Evolutionary conservation across 2,797 vertebrate genomes (phyloP).

Genomic region (Ammospiza maritima): DNA sequence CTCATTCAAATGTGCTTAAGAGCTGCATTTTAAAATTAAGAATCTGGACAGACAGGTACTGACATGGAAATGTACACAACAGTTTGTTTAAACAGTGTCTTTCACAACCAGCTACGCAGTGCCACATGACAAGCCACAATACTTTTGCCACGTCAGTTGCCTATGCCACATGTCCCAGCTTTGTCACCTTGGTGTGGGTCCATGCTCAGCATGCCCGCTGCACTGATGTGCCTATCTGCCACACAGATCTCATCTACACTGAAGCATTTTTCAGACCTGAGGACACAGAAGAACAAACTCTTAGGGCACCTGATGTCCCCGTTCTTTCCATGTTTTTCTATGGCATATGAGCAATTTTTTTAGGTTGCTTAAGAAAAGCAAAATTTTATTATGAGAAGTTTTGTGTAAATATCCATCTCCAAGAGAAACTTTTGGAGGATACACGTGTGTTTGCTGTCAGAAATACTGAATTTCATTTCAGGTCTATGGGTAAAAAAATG

Average conservation of each 20-base stretch:
- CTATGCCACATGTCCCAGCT: neutral
- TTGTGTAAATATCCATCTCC: neutral
- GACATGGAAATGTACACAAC: slow-evolving; percentile 40
- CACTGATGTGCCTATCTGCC: neutral
- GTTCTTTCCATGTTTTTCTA: neutral
- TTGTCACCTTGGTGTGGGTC: neutral
- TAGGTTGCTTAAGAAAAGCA: neutral
- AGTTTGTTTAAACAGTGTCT: slow-evolving; percentile 54
- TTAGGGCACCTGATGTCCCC: neutral
- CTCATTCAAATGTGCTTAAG: slow-evolving; percentile 20
- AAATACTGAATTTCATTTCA: neutral
- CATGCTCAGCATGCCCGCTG: rapidly evolving
- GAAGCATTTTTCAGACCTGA: neutral
- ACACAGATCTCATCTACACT: neutral
- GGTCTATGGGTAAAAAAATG: neutral
- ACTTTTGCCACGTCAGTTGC: neutral
- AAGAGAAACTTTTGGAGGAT: neutral
- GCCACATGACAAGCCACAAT: slow-evolving; percentile 6
- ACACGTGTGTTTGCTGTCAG: rapidly evolving
- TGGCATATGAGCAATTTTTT: neutral
- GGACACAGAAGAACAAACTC: neutral
- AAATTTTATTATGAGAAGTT: neutral
- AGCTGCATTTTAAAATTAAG: slow-evolving; percentile 41
- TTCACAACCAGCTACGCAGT: slow-evolving; percentile 20
- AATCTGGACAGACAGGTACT: slow-evolving; percentile 46